Evolutionary conservation across 2,113 vertebrate genomes (phyloP).

Genomic region (Leiothrix lutea): DNA sequence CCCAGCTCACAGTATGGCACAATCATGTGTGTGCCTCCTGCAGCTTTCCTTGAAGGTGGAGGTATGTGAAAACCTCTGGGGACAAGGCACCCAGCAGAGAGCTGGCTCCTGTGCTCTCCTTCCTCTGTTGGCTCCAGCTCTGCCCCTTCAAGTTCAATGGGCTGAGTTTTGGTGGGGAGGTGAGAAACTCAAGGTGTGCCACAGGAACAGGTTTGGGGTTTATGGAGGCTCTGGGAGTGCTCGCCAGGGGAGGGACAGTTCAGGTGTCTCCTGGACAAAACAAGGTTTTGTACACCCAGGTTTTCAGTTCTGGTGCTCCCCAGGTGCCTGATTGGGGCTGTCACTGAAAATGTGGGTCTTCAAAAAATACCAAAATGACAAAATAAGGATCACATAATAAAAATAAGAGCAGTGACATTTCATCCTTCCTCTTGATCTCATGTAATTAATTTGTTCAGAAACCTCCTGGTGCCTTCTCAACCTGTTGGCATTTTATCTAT

Average conservation of each 20-base stretch:
- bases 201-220: neutral
- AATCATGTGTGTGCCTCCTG: fast-evolving
- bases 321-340: neutral
- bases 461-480: neutral
- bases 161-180: neutral
- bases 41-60: neutral
- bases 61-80: neutral
- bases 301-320: neutral
- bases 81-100: neutral
- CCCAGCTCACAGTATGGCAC: neutral
- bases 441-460: conserved; percentile 31
- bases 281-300: neutral
- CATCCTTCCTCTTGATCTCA: neutral
- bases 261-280: neutral
- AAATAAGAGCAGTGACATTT: neutral
- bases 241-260: fast-evolving
- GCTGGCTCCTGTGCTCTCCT: neutral
- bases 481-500: neutral
- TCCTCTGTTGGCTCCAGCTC: neutral
- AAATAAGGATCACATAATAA: neutral
- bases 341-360: neutral
- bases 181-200: neutral
- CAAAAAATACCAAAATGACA: neutral
- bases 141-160: fast-evolving
- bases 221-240: neutral